Conservation (phyloP, 2,888 invertebrate genomes). For the Endomychus coccineus region DNA sequence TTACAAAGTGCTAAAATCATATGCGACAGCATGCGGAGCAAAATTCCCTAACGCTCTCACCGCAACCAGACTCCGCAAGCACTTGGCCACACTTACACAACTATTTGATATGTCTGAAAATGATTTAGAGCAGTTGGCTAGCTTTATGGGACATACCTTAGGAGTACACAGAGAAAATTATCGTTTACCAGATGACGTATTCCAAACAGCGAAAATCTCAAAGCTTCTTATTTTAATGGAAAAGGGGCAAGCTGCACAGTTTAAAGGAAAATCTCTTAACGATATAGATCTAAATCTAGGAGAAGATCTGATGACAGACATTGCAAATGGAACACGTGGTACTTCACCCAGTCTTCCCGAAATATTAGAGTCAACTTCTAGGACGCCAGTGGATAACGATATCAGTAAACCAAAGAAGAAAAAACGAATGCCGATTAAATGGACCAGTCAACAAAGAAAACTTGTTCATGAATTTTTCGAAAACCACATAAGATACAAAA, state of each 20-base stretch:
- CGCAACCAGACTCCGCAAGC: constrained; percentile 22
- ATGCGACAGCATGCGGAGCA: constrained; percentile 19
- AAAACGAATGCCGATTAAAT: too few relatives aligned
- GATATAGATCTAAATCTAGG: constrained; percentile 20
- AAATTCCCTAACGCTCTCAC: constrained; percentile 20
- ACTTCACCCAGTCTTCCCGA: too few relatives aligned
- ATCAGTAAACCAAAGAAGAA: too few relatives aligned
- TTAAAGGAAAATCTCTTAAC: constrained; percentile 17
- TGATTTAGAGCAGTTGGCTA: constrained; percentile 23
- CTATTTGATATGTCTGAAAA: constrained; percentile 23
- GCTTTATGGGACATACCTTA: constrained; percentile 25
- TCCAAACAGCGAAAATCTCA: constrained; percentile 18
- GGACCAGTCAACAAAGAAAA: too few relatives aligned
- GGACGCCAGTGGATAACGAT: too few relatives aligned
- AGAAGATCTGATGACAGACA: constrained; percentile 13
- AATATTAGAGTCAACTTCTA: too few relatives aligned
- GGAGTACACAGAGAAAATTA: constrained; percentile 20
- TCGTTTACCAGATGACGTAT: constrained; percentile 18
- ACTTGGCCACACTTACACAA: constrained; percentile 24
- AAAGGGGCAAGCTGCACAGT: constrained; percentile 15
- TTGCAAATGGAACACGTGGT: too few relatives aligned
- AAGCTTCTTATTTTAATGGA: constrained; percentile 19
- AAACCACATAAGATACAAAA: too few relatives aligned
- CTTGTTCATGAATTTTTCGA: too few relatives aligned
- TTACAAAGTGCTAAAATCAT: constrained; percentile 24